Evolutionary conservation across 2,113 vertebrate genomes (phyloP).

Genomic region (Thunnus thynnus): DNA sequence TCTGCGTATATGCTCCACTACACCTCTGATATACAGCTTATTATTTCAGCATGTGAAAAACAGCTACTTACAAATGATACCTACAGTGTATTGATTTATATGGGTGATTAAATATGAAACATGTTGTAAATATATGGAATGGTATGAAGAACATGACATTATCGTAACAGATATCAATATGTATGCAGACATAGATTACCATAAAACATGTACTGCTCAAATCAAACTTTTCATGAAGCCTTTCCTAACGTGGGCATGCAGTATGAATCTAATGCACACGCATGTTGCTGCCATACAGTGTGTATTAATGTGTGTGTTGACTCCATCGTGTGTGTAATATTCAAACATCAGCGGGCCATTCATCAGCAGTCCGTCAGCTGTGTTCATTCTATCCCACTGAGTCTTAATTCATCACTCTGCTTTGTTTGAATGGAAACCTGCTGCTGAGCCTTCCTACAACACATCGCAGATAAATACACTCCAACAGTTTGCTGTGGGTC

Average conservation of each 20-base stretch:
- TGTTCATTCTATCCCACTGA: slow-evolving; percentile 53
- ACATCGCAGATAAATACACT: slow-evolving; percentile 50
- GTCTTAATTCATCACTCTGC: slow-evolving; percentile 59
- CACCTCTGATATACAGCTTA: no score
- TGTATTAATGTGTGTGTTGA: background rate
- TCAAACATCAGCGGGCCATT: slow-evolving; percentile 66
- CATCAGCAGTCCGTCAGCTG: slow-evolving; percentile 58
- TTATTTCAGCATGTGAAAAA: no score
- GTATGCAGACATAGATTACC: background rate
- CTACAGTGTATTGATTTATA: no score
- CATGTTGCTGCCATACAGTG: background rate
- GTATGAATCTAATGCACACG: background rate
- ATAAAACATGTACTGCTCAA: background rate
- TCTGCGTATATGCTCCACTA: no score
- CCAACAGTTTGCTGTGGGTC: slow-evolving; percentile 20
- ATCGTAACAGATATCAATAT: background rate
- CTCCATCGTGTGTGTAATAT: slow-evolving; percentile 45
- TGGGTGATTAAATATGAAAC: background rate
- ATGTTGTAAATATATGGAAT: background rate
- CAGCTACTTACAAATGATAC: no score
- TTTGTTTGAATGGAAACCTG: slow-evolving; percentile 57
- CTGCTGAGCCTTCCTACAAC: slow-evolving; percentile 37
- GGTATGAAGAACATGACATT: background rate
- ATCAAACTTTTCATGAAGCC: background rate
- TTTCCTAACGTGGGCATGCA: background rate